phyloP scores from a whole-genome alignment of 2,797 vertebrate genomes.

The Lepilemur ruficaudatus region DNA sequence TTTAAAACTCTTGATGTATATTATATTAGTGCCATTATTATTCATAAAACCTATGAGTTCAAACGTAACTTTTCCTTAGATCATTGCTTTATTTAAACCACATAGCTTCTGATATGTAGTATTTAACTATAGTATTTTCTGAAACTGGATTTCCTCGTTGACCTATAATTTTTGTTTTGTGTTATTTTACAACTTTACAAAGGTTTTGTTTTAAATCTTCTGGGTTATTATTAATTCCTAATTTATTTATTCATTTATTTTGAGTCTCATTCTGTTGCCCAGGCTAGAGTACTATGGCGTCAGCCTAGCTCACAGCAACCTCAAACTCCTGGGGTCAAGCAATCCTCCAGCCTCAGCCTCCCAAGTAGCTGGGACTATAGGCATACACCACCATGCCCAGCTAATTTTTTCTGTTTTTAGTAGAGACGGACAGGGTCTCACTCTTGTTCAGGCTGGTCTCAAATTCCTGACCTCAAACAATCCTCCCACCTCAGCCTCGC shows the following conservation, averaged over 20 bases:
- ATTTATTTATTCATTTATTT: neutral
- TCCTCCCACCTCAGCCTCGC: too few species aligned
- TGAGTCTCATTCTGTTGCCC: too few species aligned
- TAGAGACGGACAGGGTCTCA: too few species aligned
- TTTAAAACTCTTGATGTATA: neutral
- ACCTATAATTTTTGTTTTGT: neutral
- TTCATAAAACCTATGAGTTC: neutral
- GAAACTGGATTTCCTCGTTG: constrained; percentile 10
- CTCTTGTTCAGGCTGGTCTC: too few species aligned
- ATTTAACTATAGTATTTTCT: neutral
- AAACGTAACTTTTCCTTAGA: neutral
- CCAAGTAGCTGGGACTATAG: too few species aligned
- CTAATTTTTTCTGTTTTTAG: too few species aligned
- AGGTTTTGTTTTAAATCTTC: neutral
- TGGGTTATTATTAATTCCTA: neutral
- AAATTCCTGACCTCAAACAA: too few species aligned
- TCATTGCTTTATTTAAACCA: neutral
- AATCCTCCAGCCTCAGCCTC: too few species aligned
- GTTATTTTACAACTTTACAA: neutral
- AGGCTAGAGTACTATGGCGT: too few species aligned
- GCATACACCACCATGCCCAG: too few species aligned
- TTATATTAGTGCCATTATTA: neutral
- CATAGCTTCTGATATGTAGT: neutral
- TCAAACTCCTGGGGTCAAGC: too few species aligned
- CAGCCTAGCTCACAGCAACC: too few species aligned